Evolutionary conservation across 2,113 vertebrate species (phyloP).

Genomic region (Aptenodytes patagonicus): DNA sequence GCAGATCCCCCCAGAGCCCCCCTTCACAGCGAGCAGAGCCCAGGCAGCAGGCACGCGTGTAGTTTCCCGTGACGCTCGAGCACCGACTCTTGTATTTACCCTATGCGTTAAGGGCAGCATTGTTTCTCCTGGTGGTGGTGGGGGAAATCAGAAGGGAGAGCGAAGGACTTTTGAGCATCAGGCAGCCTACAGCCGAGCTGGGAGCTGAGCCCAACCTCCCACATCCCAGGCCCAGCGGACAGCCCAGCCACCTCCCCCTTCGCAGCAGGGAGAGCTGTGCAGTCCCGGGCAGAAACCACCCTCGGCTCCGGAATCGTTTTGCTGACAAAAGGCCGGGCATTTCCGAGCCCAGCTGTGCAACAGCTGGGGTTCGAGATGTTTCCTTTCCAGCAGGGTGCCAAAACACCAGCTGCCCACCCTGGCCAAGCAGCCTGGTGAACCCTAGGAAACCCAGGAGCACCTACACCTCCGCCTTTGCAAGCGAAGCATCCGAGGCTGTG

Average conservation of each 20-base stretch:
- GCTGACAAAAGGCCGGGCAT: background rate
- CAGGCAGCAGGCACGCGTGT: background rate
- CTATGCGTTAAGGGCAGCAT: fast-evolving
- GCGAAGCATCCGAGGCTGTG: fast-evolving
- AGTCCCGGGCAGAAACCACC: background rate
- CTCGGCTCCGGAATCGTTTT: fast-evolving
- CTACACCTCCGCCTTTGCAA: background rate
- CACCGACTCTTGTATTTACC: background rate
- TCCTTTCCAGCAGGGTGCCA: background rate
- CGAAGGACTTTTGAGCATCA: background rate
- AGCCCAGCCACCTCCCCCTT: background rate
- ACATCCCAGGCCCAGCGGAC: fast-evolving
- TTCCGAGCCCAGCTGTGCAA: background rate
- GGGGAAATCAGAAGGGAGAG: background rate
- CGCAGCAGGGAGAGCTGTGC: no score
- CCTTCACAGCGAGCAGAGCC: fast-evolving
- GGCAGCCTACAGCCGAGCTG: background rate
- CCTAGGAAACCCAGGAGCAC: background rate
- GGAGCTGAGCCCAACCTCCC: background rate
- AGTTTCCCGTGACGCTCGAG: fast-evolving
- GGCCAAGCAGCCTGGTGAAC: background rate
- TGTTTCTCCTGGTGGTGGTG: background rate
- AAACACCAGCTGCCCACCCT: no score
- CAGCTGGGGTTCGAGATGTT: background rate
- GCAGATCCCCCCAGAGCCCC: background rate